Conservation (phyloP, 2,113 vertebrate genomes). For the Blennius ocellaris region DNA sequence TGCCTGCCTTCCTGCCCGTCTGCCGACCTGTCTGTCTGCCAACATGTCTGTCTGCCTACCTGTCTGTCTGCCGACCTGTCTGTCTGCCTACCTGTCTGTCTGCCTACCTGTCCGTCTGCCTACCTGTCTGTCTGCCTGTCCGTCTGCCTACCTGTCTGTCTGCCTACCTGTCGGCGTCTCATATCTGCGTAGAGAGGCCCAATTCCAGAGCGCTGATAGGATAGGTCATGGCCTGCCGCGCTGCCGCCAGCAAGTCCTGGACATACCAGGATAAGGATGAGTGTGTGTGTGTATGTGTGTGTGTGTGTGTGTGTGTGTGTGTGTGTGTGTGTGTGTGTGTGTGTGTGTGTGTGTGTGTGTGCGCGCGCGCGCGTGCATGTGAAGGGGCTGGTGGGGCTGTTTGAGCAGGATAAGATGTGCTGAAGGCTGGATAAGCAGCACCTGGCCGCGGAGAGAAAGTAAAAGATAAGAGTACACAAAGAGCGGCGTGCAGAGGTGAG, state of each 20-base stretch:
- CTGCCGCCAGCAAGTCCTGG: constrained; percentile 35
- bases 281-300: constrained; percentile 51
- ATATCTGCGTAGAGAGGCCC: constrained; percentile 22
- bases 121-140: no score
- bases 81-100: constrained; percentile 41
- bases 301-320: constrained; percentile 54
- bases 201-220: constrained; percentile 34
- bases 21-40: no score
- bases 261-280: not conserved
- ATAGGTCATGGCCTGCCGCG: constrained; percentile 46
- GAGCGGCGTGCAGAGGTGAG: constrained; percentile 18
- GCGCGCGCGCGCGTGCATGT: constrained; percentile 54
- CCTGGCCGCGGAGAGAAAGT: constrained; percentile 65
- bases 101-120: no score
- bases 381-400: not conserved
- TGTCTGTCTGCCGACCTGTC: constrained; percentile 26
- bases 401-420: constrained; percentile 45
- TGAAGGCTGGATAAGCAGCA: constrained; percentile 65
- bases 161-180: constrained; percentile 34
- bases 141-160: constrained; percentile 5
- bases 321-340: not conserved
- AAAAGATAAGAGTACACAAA: constrained; percentile 60
- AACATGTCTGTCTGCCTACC: no score
- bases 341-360: not conserved
- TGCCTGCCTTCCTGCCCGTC: constrained; percentile 15